phyloP scores from a whole-genome alignment of 2,888 invertebrate genomes.

The Crepidodera aurea region DNA sequence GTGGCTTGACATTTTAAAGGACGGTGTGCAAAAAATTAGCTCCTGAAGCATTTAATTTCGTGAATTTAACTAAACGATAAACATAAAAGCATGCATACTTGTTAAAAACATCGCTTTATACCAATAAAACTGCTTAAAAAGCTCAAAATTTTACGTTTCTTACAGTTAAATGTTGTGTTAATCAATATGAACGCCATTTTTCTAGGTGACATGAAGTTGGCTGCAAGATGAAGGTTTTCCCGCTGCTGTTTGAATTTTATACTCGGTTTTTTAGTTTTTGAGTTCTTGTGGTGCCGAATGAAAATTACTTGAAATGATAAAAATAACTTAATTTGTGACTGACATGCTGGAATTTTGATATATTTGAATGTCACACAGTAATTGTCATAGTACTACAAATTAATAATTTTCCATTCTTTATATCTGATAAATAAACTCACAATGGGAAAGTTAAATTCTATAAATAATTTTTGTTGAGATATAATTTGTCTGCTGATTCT shows the following conservation, averaged over 20 bases:
- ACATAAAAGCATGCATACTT: constrained; percentile 47
- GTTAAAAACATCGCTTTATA: constrained; percentile 43
- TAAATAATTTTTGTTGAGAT: not conserved
- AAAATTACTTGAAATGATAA: constrained; percentile 6
- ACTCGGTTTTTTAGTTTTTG: not conserved
- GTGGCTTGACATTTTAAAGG: constrained; percentile 32
- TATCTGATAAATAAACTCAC: too few species aligned
- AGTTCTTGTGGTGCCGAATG: constrained; percentile 1
- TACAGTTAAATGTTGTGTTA: constrained; percentile 57
- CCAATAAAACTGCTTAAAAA: constrained; percentile 46
- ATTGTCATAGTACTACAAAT: constrained; percentile 4
- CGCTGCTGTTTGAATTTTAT: constrained; percentile 38
- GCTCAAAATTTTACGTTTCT: constrained; percentile 54
- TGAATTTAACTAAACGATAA: constrained; percentile 32
- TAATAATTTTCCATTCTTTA: not conserved
- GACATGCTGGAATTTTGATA: constrained; percentile 18
- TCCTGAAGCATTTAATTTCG: constrained; percentile 25
- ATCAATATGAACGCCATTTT: constrained; percentile 61
- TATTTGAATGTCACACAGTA: not conserved
- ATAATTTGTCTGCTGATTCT: not conserved
- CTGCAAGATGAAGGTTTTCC: constrained; percentile 33
- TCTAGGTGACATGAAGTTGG: constrained; percentile 49
- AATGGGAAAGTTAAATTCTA: too few species aligned
- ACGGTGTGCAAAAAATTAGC: constrained; percentile 32
- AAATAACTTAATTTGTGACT: constrained; percentile 1